These are phyloP conservation scores for Papilio helenus DNA, from an alignment of 1,140 invertebrate species.

Conservation along the genomic window DNA sequence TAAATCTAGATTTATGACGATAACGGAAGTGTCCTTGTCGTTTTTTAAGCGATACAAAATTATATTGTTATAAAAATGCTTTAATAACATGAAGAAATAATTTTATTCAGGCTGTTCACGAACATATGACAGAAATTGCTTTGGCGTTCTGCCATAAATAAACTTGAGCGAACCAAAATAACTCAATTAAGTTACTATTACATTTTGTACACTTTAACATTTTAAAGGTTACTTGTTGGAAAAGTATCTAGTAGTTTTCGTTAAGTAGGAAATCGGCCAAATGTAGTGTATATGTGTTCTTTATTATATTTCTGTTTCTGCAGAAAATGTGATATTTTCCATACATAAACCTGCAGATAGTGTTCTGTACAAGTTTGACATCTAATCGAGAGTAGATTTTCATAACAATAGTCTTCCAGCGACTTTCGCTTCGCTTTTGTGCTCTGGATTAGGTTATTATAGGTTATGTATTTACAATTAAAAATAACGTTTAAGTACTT, in stretches of 20 bases:
- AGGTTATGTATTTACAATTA: too few species aligned
- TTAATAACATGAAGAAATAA: background rate
- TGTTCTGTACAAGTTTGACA: too few species aligned
- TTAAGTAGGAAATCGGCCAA: background rate
- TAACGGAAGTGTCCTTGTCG: too few species aligned
- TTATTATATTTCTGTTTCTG: too few species aligned
- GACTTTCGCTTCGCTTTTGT: too few species aligned
- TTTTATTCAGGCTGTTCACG: constrained; percentile 7
- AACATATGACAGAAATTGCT: constrained; percentile 15
- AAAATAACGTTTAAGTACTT: background rate
- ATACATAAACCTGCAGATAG: too few species aligned
- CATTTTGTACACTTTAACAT: background rate
- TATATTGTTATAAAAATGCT: background rate
- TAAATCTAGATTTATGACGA: too few species aligned
- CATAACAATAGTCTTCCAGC: too few species aligned
- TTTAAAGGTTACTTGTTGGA: background rate
- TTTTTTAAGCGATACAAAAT: background rate
- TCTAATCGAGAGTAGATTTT: too few species aligned
- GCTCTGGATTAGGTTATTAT: too few species aligned
- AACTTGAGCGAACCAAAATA: constrained; percentile 10
- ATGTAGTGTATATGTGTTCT: too few species aligned
- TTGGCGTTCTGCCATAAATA: constrained; percentile 1
- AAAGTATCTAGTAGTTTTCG: background rate
- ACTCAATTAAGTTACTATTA: constrained; percentile 7
- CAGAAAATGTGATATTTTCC: too few species aligned